phyloP scores from a whole-genome alignment of 2,113 vertebrate genomes.

The Caloenas nicobarica region DNA sequence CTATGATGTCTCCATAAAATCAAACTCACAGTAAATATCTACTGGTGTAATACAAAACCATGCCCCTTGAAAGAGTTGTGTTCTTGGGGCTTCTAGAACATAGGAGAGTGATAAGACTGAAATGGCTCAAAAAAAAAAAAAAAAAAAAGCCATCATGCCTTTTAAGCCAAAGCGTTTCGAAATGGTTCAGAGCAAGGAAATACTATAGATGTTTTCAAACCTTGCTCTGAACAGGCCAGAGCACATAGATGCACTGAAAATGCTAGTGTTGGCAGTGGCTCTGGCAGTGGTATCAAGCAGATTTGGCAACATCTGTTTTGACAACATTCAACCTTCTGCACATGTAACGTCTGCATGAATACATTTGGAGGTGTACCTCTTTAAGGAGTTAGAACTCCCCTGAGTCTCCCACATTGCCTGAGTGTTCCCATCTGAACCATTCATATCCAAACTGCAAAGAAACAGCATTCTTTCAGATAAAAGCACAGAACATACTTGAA shows the following conservation, averaged over 20 bases:
- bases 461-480: neutral
- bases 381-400: neutral
- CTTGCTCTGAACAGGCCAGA: neutral
- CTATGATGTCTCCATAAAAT: neutral
- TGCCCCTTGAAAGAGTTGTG: rapidly evolving
- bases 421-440: neutral
- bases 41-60: neutral
- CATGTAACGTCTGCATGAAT: neutral
- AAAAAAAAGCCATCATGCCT: neutral
- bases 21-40: neutral
- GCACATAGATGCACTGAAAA: neutral
- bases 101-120: neutral
- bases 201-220: neutral
- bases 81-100: neutral
- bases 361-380: neutral
- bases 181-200: neutral
- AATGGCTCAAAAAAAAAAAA: neutral
- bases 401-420: neutral
- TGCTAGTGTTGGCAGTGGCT: neutral
- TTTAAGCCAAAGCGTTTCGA: neutral
- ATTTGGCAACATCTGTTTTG: constrained; percentile 8
- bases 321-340: neutral
- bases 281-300: neutral
- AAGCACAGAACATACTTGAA: neutral
- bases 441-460: neutral